These are phyloP conservation scores for Spilarctia lutea DNA, from an alignment of 2,888 invertebrate species.

Conservation along the genomic window DNA sequence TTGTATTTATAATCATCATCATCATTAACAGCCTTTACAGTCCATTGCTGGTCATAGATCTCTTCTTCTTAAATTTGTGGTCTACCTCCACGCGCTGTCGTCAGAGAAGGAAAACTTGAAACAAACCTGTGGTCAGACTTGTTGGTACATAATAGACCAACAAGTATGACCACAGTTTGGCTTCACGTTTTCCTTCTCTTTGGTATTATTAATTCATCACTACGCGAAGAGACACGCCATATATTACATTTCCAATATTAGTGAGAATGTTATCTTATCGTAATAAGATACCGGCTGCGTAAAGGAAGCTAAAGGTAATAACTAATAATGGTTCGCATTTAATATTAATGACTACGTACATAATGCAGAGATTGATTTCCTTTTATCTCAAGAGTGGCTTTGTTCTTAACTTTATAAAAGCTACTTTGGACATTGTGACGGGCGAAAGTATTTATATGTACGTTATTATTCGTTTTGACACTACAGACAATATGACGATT, in stretches of 20 bases:
- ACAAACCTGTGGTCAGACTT: too few species aligned
- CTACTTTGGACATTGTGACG: not conserved
- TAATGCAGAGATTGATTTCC: conserved; percentile 1
- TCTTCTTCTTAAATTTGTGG: too few species aligned
- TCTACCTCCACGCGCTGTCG: too few species aligned
- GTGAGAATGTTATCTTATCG: not conserved
- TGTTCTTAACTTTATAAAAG: not conserved
- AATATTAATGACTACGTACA: not conserved
- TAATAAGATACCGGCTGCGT: not conserved
- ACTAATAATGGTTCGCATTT: not conserved
- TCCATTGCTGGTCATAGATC: too few species aligned
- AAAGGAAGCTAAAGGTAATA: not conserved
- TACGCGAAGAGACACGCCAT: too few species aligned
- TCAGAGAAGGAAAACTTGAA: too few species aligned
- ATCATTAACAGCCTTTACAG: too few species aligned
- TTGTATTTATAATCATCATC: not conserved
- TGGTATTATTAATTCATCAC: too few species aligned
- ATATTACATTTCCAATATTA: not conserved
- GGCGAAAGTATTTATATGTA: conserved; percentile 1
- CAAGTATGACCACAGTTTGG: too few species aligned
- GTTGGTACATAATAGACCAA: too few species aligned
- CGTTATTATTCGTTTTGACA: conserved; percentile 2
- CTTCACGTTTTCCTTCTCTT: too few species aligned
- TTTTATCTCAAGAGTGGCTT: not conserved
- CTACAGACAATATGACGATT: not conserved